Evolutionary conservation across 2,797 vertebrate genomes (phyloP).

Genomic region (Pteropus rufus): DNA sequence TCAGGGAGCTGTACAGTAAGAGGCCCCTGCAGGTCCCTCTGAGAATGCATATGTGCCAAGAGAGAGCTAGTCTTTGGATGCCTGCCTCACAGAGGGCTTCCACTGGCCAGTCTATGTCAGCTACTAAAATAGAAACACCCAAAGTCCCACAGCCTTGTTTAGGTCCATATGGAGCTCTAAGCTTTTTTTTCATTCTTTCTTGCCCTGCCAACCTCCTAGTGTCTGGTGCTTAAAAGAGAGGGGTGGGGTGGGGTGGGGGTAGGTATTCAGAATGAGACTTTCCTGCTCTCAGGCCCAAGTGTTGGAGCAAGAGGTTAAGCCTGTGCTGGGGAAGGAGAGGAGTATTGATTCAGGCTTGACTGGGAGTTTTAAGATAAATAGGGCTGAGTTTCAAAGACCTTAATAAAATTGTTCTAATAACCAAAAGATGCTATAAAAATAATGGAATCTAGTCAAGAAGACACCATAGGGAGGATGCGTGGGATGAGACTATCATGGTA

Average conservation of each 20-base stretch:
- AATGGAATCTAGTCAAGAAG: background rate
- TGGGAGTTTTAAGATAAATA: background rate
- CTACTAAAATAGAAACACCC: background rate
- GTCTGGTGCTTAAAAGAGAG: background rate
- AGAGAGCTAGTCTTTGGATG: background rate
- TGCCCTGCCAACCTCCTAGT: background rate
- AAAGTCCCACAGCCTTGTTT: background rate
- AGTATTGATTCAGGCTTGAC: background rate
- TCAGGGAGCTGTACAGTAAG: background rate
- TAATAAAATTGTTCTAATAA: background rate
- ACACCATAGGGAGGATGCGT: background rate
- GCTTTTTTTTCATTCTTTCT: background rate
- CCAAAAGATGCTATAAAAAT: background rate
- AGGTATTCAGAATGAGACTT: background rate
- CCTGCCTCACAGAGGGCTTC: background rate
- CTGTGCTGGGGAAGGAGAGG: background rate
- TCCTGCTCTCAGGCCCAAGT: background rate
- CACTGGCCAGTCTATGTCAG: background rate
- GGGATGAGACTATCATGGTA: background rate
- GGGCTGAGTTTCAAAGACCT: background rate
- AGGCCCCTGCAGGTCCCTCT: background rate
- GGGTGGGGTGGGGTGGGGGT: too few relatives aligned
- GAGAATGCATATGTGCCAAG: background rate
- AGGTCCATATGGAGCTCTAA: background rate
- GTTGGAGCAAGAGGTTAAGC: background rate